Base-by-base conservation (phyloP, 2,797 vertebrate species). In the Hyperoplus immaculatus region DNA sequence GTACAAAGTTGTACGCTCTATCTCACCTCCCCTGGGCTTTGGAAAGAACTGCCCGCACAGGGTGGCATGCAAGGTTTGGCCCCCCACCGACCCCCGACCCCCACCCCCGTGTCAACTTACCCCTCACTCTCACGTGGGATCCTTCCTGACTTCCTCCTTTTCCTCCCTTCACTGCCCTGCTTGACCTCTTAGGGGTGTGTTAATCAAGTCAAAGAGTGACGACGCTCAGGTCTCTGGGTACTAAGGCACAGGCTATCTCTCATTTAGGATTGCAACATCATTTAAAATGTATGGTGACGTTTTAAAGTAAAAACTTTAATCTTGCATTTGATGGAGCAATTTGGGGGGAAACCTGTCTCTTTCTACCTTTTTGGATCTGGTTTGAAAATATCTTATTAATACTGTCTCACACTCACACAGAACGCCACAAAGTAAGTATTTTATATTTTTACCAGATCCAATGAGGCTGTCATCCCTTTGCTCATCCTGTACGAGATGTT, bases 61-160 rank as follows among this genome's bases (percentile, higher is more conserved):
- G 97, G 97, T 99, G 97, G 98, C 98, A 91, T 99, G 97, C 98
- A 99, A 99, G 98, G 98, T 99, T 99, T 98, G 98, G 95, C 95
- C 95, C 95, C 95, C 95, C 94, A 81, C 79, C 64, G 74, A 84
- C 76, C 62, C 71, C 85, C 79, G 78, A 58, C 29, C 21, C 70
- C 72, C 53, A 8, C 67, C 58, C 11, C 60, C 57, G 7, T 38
- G 13, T 16, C 43, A 3, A 39, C 5, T 18, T 12, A 5, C 57
- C 39, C 63, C 56, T 77, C 55, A 82, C 78, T 75, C 72, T 77
- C 38, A 6, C 80, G 80, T 88, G 80, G 89, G 89, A 85, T 86
- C 79, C 82, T 83, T 85, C 77, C 94, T 95, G 93, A 95, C 92
- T 56, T 84, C 82, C 80, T 75, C 67, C 93, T 91, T 83, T 94